phyloP scores from a whole-genome alignment of 2,888 invertebrate genomes.

The Morpho helenor region DNA sequence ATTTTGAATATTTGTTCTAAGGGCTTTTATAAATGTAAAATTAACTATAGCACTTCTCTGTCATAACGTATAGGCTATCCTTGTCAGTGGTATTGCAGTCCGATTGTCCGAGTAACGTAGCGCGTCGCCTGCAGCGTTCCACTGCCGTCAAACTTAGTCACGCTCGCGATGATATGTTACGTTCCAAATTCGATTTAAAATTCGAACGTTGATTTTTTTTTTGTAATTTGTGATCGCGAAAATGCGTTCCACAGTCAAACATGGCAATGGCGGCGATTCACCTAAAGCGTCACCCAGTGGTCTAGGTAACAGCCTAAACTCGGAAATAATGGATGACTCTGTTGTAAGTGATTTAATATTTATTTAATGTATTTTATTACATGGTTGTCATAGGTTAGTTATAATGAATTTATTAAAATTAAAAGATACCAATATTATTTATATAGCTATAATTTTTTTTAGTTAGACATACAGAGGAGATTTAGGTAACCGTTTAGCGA shows the following conservation, averaged over 20 bases:
- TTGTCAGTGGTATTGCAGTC: neutral
- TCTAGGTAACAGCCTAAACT: no score
- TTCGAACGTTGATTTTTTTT: constrained; percentile 13
- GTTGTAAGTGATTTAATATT: no score
- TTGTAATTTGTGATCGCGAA: constrained; percentile 16
- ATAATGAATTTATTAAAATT: no score
- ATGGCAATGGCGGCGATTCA: neutral
- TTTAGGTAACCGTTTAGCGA: no score
- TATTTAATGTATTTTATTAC: no score
- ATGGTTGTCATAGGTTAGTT: no score
- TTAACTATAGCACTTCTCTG: constrained; percentile 7
- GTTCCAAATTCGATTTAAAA: constrained; percentile 14
- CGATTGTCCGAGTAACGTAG: constrained; percentile 4
- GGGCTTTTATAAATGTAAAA: neutral
- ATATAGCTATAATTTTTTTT: no score
- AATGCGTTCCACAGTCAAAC: constrained; percentile 13
- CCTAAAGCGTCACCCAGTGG: no score
- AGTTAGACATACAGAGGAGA: no score
- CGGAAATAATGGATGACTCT: no score
- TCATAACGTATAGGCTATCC: constrained; percentile 4
- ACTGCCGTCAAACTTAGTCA: constrained; percentile 9
- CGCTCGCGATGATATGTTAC: constrained; percentile 30
- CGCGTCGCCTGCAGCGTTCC: constrained; percentile 5
- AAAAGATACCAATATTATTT: no score
- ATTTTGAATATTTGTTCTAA: neutral